These are phyloP conservation scores for Agonopterix arenella DNA, from an alignment of 2,888 invertebrate species.

Conservation along the genomic window DNA sequence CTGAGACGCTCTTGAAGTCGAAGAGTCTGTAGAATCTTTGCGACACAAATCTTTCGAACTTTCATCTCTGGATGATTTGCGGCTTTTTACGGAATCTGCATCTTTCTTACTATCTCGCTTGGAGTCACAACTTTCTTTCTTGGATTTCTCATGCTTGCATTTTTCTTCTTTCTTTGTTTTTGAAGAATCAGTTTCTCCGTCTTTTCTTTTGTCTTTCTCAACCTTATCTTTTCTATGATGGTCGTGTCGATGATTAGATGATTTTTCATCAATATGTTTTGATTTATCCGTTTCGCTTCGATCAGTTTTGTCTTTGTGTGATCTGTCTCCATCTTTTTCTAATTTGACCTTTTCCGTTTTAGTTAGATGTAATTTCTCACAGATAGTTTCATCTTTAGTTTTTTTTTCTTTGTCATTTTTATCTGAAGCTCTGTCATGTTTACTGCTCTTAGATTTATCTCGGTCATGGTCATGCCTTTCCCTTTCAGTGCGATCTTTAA, in stretches of 20 bases:
- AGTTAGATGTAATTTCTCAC: slow-evolving; percentile 36
- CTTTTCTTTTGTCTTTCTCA: slow-evolving; percentile 57
- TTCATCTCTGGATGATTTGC: slow-evolving; percentile 67
- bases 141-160: slow-evolving; percentile 56
- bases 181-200: slow-evolving; percentile 36
- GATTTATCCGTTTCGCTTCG: slow-evolving; percentile 39
- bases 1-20: slow-evolving; percentile 62
- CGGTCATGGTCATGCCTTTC: slow-evolving; percentile 57
- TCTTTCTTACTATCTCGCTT: slow-evolving; percentile 68
- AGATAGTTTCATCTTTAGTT: slow-evolving; percentile 28
- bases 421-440: slow-evolving; percentile 36
- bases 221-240: slow-evolving; percentile 66
- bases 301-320: slow-evolving; percentile 37
- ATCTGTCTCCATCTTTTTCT: slow-evolving; percentile 45
- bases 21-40: slow-evolving; percentile 71
- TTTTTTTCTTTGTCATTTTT: slow-evolving; percentile 50
- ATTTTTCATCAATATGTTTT: slow-evolving; percentile 53
- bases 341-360: slow-evolving; percentile 33
- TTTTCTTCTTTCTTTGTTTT: slow-evolving; percentile 67
- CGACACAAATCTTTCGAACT: slow-evolving; percentile 53
- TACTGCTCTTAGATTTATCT: slow-evolving; percentile 45
- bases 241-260: slow-evolving; percentile 50
- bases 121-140: slow-evolving; percentile 52
- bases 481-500: slow-evolving; percentile 51
- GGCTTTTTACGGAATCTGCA: slow-evolving; percentile 44